A percentile compares a stretch with the other conserved stretches of the same genome.
Evolutionary conservation across 2,888 invertebrate genomes (phyloP).

Genomic region (Stomorhina lunata): DNA sequence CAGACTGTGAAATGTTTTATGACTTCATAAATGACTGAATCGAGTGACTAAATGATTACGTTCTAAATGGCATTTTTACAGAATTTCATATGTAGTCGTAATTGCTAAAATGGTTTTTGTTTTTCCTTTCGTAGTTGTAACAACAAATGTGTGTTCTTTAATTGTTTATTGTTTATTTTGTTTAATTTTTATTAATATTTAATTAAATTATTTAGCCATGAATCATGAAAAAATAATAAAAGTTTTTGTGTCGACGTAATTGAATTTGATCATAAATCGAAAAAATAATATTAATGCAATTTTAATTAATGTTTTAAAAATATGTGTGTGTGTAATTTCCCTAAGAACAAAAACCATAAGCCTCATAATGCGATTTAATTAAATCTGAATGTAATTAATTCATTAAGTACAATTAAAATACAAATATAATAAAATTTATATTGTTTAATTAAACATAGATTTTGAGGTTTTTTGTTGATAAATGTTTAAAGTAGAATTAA

Average conservation of each 20-base stretch:
- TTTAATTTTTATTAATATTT: constrained; percentile 45
- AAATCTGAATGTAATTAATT: constrained; percentile 19
- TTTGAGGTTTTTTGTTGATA: neutral
- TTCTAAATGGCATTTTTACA: constrained; percentile 35
- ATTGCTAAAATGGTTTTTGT: too few species aligned
- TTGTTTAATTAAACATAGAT: neutral
- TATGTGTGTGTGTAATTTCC: neutral
- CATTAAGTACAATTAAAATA: neutral
- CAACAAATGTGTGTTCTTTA: constrained; percentile 30
- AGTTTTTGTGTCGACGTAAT: neutral
- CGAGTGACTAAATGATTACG: neutral
- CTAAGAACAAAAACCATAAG: neutral
- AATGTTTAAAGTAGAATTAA: too few species aligned
- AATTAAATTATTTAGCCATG: constrained; percentile 44
- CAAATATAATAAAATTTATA: neutral
- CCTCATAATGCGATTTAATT: constrained; percentile 5
- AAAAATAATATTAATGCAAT: constrained; percentile 21
- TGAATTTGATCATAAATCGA: neutral
- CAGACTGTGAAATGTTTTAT: constrained; percentile 1
- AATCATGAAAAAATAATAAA: constrained; percentile 17
- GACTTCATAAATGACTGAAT: neutral
- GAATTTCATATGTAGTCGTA: constrained; percentile 11
- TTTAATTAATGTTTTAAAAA: constrained; percentile 29
- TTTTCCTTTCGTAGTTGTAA: neutral
- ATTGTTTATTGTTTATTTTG: constrained; percentile 42